phyloP scores from a whole-genome alignment of 35 echinoderm and acorn worm genomes.

The Anneissia japonica region DNA sequence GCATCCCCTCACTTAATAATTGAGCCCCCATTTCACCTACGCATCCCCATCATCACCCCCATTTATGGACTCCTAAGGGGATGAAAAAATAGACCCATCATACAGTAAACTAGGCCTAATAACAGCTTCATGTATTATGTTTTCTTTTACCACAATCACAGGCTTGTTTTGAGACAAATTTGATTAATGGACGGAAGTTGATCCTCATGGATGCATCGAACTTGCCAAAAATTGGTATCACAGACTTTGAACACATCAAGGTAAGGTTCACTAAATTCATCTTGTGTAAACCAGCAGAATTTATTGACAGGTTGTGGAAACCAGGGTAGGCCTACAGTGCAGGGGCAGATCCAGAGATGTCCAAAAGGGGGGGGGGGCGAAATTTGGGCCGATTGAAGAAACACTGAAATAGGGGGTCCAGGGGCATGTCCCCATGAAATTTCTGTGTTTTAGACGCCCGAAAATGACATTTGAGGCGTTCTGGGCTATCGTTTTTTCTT shows the following conservation, averaged over 20 bases:
- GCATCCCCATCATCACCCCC: too few species aligned
- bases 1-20: too few species aligned
- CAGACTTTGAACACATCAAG: slow-evolving; percentile 96
- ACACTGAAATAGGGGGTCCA: not conserved
- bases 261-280: slow-evolving; percentile 6
- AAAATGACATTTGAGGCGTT: too few species aligned
- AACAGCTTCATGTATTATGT: not conserved
- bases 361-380: not conserved
- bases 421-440: too few species aligned
- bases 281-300: not conserved
- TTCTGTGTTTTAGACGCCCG: too few species aligned
- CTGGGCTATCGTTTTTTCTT: too few species aligned
- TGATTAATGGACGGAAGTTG: slow-evolving; percentile 70
- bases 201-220: slow-evolving; percentile 80
- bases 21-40: too few species aligned
- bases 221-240: slow-evolving; percentile 73
- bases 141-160: not conserved
- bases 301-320: not conserved
- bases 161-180: slow-evolving; percentile 83
- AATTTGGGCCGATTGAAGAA: not conserved
- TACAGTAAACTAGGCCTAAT: not conserved
- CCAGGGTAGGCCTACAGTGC: not conserved
- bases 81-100: too few species aligned
- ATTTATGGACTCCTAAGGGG: too few species aligned
- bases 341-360: not conserved